These are phyloP conservation scores for Epinotia demarniana DNA, from an alignment of 2,888 invertebrate species.

Conservation along the genomic window DNA sequence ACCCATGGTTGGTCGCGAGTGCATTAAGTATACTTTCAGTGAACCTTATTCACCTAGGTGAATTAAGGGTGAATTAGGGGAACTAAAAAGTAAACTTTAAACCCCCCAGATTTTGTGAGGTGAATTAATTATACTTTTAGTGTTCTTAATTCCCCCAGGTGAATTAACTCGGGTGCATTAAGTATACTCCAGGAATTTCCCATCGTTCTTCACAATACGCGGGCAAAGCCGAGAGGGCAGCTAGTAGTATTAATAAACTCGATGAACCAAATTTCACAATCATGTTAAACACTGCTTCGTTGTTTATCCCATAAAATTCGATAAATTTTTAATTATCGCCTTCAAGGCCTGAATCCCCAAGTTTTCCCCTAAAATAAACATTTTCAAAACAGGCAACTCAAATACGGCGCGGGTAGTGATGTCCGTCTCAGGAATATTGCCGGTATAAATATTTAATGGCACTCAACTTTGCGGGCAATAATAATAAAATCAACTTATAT, in stretches of 20 bases:
- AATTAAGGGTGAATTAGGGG: too few species aligned
- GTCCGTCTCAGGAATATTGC: neutral
- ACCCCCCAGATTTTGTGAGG: too few species aligned
- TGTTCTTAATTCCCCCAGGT: too few species aligned
- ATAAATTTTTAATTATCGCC: slow-evolving; percentile 32
- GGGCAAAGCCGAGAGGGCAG: too few species aligned
- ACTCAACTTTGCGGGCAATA: neutral
- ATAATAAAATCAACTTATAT: neutral
- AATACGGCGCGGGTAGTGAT: slow-evolving; percentile 36
- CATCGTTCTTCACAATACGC: too few species aligned
- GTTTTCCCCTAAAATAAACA: slow-evolving; percentile 41
- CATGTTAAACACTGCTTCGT: neutral
- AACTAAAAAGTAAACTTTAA: too few species aligned
- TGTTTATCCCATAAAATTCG: slow-evolving; percentile 20
- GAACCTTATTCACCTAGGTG: too few species aligned
- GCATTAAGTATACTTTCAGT: too few species aligned
- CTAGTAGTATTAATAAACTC: neutral
- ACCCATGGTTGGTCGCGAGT: too few species aligned
- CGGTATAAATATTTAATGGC: neutral
- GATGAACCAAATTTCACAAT: neutral
- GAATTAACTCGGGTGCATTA: too few species aligned
- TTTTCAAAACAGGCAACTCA: slow-evolving; percentile 40
- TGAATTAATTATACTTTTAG: too few species aligned
- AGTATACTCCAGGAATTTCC: too few species aligned
- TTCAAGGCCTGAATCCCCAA: slow-evolving; percentile 11